These are phyloP conservation scores for Drosophila ohnishii DNA, from an alignment of 1,140 invertebrate genomes.

Conservation along the genomic window DNA sequence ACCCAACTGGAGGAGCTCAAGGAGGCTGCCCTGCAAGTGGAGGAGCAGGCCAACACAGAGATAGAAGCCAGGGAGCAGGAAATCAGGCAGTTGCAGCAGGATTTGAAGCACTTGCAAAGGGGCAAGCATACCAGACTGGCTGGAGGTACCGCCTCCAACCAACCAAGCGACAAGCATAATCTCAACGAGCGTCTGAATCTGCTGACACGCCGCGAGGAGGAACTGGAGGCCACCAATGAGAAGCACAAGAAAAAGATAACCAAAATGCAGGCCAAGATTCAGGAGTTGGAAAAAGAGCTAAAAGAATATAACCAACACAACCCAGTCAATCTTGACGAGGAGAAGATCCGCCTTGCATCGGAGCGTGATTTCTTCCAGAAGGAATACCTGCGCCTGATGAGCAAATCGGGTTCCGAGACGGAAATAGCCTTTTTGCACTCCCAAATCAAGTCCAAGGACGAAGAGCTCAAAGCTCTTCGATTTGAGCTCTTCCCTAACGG, in stretches of 20 bases:
- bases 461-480: constrained; percentile 63
- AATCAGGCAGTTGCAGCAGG: constrained; percentile 43
- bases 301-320: constrained; percentile 32
- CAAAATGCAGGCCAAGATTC: constrained; percentile 58
- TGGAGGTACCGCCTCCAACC: constrained; percentile 7
- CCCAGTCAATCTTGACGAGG: constrained; percentile 59
- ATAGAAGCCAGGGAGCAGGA: constrained; percentile 72
- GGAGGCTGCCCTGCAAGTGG: constrained; percentile 86
- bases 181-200: constrained; percentile 66
- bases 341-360: constrained; percentile 67
- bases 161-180: constrained; percentile 55
- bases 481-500: constrained; percentile 48
- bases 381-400: constrained; percentile 72
- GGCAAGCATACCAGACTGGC: constrained; percentile 18
- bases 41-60: constrained; percentile 84
- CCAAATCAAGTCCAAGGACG: constrained; percentile 81
- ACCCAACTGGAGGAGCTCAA: constrained; percentile 86
- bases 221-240: constrained; percentile 55
- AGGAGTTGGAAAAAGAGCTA: constrained; percentile 53
- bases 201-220: constrained; percentile 64
- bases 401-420: constrained; percentile 65
- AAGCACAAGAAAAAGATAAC: constrained; percentile 71
- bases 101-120: constrained; percentile 38
- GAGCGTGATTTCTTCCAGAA: constrained; percentile 81
- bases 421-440: constrained; percentile 72